Conservation (phyloP, 2,888 invertebrate species). For the Metallyticus violacea region DNA sequence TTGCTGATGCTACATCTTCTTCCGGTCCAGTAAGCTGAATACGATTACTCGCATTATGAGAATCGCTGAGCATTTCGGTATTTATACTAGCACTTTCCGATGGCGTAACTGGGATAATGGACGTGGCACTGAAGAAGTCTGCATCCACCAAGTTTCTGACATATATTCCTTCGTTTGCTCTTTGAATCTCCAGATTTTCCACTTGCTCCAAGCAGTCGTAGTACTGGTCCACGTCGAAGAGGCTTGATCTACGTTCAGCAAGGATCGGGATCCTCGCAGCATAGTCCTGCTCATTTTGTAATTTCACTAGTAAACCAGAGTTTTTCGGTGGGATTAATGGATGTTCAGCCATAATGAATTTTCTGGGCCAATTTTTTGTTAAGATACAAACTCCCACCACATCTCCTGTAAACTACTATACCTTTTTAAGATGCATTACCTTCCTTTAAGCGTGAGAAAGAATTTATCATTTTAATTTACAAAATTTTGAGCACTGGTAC, state of each 20-base stretch:
- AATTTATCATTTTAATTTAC: not conserved
- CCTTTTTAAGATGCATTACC: not conserved
- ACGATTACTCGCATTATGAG: not conserved
- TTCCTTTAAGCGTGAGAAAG: not conserved
- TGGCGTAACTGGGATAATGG: no score
- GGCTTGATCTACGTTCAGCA: not conserved
- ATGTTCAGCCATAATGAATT: not conserved
- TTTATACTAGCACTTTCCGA: no score
- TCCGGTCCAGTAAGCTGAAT: not conserved
- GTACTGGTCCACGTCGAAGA: not conserved
- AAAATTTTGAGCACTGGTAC: not conserved
- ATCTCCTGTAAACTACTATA: not conserved
- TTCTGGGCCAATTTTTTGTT: not conserved
- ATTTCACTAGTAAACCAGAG: not conserved
- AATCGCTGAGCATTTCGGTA: not conserved
- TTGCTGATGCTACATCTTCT: not conserved
- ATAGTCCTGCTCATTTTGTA: not conserved
- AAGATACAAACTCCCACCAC: not conserved
- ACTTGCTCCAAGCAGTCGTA: not conserved
- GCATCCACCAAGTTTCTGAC: no score
- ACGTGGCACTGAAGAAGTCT: no score
- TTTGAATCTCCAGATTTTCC: not conserved
- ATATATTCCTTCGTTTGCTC: no score
- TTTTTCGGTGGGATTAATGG: not conserved
- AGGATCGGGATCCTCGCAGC: no score